Evolutionary conservation across 2,797 vertebrate genomes (phyloP).

Genomic region (Sebastes aleutianus): DNA sequence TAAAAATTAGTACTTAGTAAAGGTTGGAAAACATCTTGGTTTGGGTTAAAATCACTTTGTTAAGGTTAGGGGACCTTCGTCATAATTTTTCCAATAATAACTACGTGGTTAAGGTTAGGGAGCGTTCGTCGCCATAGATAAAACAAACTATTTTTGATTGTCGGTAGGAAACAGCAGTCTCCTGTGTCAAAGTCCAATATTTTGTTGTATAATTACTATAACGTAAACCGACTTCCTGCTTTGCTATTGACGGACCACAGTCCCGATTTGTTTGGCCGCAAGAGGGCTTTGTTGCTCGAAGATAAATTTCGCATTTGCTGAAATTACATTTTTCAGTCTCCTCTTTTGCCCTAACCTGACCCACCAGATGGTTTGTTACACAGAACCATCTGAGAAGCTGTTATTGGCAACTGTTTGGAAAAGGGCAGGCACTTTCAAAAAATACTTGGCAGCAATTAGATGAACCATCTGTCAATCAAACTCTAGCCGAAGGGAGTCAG

Average conservation of each 20-base stretch:
- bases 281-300: neutral
- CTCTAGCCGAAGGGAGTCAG: too few species aligned
- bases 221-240: neutral
- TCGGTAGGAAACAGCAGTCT: neutral
- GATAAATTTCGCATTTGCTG: neutral
- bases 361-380: too few species aligned
- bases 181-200: accelerated
- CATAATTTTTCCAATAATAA: neutral
- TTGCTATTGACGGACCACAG: neutral
- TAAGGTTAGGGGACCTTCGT: neutral
- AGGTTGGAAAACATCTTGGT: neutral
- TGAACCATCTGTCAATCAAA: too few species aligned
- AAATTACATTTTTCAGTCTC: neutral
- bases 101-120: neutral
- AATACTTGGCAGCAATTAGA: too few species aligned
- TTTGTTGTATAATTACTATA: neutral
- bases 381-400: too few species aligned
- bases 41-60: neutral
- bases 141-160: neutral
- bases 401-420: too few species aligned
- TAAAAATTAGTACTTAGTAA: neutral
- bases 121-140: neutral
- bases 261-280: neutral
- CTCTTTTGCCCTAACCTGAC: too few species aligned
- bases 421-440: too few species aligned